Evolutionary conservation across 2,113 vertebrate species (phyloP).

Genomic region (Pandion haliaetus): DNA sequence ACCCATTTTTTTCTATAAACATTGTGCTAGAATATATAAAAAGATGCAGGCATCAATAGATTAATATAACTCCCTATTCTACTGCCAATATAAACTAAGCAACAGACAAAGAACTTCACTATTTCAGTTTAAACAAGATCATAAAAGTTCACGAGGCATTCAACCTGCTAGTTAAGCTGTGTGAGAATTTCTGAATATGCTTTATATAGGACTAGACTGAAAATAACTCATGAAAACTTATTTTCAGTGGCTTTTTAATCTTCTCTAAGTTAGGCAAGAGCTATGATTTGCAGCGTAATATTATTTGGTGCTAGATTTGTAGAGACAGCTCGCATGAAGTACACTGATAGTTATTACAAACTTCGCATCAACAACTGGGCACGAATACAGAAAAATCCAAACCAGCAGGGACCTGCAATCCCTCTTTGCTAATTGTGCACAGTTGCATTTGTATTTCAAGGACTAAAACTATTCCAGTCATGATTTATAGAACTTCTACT

Average conservation of each 20-base stretch:
- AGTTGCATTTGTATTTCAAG: not conserved
- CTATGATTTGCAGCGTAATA: not conserved
- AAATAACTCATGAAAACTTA: slow-evolving; percentile 16
- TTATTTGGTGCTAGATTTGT: not conserved
- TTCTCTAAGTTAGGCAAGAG: not conserved
- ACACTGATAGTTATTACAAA: not conserved
- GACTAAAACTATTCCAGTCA: not conserved
- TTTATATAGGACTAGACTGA: slow-evolving; percentile 3
- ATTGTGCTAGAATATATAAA: not conserved
- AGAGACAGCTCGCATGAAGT: not conserved
- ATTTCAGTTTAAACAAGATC: slow-evolving; percentile 32
- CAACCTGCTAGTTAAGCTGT: not conserved
- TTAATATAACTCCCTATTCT: not conserved
- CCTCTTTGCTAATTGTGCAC: not conserved
- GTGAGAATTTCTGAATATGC: slow-evolving; percentile 5
- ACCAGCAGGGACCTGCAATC: not conserved
- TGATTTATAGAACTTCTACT: not conserved
- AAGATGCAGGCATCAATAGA: not conserved
- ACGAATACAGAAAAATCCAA: not conserved
- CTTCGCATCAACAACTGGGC: not conserved
- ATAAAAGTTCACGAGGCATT: slow-evolving; percentile 51
- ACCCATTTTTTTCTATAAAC: not conserved
- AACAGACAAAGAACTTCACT: not conserved
- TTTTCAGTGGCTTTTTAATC: not conserved
- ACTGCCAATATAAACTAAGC: not conserved